Conservation (phyloP, 2,113 vertebrate genomes). For the Nerophis lumbriciformis region DNA sequence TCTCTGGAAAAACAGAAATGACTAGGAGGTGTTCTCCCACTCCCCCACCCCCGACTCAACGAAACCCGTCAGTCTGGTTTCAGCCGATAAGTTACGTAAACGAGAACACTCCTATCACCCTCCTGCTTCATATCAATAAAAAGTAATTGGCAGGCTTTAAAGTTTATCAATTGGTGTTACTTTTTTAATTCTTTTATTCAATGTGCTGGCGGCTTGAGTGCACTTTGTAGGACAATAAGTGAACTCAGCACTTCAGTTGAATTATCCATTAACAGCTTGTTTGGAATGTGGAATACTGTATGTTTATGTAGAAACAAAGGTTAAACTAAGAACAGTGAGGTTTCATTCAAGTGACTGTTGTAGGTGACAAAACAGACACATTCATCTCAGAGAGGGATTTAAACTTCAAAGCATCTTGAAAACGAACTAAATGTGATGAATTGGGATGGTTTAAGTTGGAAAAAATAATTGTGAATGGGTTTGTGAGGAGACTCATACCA, state of each 20-base stretch:
- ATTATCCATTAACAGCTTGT: constrained; percentile 47
- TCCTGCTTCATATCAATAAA: constrained; percentile 2
- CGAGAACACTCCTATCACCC: constrained; percentile 10
- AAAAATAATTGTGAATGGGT: too few species aligned
- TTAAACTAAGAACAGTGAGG: too few species aligned
- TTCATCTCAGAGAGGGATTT: too few species aligned
- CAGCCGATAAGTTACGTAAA: constrained; percentile 38
- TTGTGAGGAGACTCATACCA: too few species aligned
- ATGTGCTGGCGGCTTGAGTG: not conserved
- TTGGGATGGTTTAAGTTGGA: too few species aligned
- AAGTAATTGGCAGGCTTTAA: constrained; percentile 7
- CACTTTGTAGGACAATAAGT: not conserved
- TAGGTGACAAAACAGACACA: too few species aligned
- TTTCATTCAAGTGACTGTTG: constrained; percentile 1
- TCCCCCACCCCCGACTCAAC: constrained; percentile 47
- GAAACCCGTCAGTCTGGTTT: constrained; percentile 69
- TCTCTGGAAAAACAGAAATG: constrained; percentile 23
- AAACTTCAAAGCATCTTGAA: too few species aligned
- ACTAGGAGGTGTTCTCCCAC: not conserved
- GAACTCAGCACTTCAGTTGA: not conserved
- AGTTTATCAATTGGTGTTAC: not conserved
- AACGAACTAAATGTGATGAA: too few species aligned
- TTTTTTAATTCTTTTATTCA: not conserved
- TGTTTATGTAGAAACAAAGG: not conserved
- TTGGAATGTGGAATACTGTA: constrained; percentile 6